Evolutionary conservation across 1,140 invertebrate genomes (phyloP).

Genomic region (Drosophila elegans): DNA sequence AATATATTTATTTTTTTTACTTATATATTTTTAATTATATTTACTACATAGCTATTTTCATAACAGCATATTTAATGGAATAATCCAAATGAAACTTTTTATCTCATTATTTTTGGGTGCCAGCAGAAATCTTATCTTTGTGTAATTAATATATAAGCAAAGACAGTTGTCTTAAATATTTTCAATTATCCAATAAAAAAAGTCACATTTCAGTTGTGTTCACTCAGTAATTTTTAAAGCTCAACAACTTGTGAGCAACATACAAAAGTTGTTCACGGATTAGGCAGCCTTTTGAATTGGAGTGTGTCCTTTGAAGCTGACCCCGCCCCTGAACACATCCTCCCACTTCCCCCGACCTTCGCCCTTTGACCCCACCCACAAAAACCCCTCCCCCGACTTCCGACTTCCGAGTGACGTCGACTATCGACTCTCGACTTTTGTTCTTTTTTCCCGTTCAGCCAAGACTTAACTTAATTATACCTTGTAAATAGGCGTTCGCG

Average conservation of each 20-base stretch:
- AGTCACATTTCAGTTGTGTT: not conserved
- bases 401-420: conserved; percentile 12
- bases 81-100: no score
- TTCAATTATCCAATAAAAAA: not conserved
- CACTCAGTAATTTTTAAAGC: not conserved
- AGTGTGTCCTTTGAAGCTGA: conserved; percentile 31
- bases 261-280: conserved; percentile 6
- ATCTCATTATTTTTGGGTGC: no score
- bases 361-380: conserved; percentile 5
- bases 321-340: conserved; percentile 10
- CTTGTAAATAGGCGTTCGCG: conserved; percentile 84
- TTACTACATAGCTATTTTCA: no score
- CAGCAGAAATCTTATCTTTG: no score
- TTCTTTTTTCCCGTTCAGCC: conserved; percentile 61
- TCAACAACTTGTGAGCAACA: not conserved
- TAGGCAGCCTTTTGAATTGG: conserved; percentile 22
- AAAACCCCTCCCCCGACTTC: not conserved
- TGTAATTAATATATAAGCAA: no score
- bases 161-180: no score
- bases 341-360: conserved; percentile 12
- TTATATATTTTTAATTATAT: no score
- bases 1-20: no score
- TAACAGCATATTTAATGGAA: no score
- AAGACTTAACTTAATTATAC: conserved; percentile 83
- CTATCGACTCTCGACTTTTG: conserved; percentile 74